Evolutionary conservation across 1,140 invertebrate species (phyloP).

Genomic region (Phthorimaea operculella): DNA sequence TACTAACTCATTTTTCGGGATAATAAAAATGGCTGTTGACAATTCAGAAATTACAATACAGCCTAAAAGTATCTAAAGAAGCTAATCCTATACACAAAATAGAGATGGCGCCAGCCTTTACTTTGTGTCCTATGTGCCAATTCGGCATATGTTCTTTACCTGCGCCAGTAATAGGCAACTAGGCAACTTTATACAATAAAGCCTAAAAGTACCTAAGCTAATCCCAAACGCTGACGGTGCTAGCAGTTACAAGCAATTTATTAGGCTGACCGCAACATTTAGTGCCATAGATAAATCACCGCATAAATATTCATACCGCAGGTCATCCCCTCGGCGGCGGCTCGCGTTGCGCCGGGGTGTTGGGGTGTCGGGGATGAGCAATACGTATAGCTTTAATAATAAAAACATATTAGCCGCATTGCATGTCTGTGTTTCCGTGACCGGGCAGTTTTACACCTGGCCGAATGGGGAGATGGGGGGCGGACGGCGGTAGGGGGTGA

Average conservation of each 20-base stretch:
- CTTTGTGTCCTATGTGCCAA: too few relatives aligned
- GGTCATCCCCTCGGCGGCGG: slow-evolving; percentile 35
- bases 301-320: slow-evolving; percentile 49
- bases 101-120: too few relatives aligned
- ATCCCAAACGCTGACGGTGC: neutral
- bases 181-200: too few relatives aligned
- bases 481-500: slow-evolving; percentile 36
- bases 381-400: slow-evolving; percentile 58
- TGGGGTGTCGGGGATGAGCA: slow-evolving; percentile 34
- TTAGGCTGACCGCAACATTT: slow-evolving; percentile 14
- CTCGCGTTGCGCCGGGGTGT: too few relatives aligned
- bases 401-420: slow-evolving; percentile 66
- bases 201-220: too few relatives aligned
- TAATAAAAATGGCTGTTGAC: too few relatives aligned
- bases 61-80: too few relatives aligned
- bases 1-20: too few relatives aligned
- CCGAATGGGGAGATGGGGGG: slow-evolving; percentile 39
- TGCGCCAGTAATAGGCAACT: too few relatives aligned
- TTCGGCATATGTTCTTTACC: too few relatives aligned
- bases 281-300: slow-evolving; percentile 52
- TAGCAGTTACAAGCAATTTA: neutral
- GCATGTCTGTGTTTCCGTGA: slow-evolving; percentile 64
- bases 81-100: too few relatives aligned
- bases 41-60: too few relatives aligned
- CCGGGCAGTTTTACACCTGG: slow-evolving; percentile 66